Percentiles rank a stretch among this genome's conserved stretches.
Conservation (phyloP, 2,113 vertebrate genomes). For the Macquaria australasica region DNA sequence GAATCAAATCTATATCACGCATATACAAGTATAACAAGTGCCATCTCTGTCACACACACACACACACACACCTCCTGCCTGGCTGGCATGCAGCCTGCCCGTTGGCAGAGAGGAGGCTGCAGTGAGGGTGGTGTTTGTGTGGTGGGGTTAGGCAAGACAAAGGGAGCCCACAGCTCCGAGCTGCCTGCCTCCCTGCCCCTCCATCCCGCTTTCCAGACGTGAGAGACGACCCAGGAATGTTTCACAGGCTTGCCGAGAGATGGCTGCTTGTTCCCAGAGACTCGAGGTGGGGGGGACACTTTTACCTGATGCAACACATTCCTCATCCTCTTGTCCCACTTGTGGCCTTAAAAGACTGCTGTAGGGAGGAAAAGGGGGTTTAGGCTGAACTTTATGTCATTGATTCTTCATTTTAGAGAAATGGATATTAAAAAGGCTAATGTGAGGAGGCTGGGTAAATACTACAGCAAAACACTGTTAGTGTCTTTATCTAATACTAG, state of each 20-base stretch:
- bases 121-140: conserved; percentile 70
- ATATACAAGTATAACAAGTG: conserved; percentile 30
- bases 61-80: conserved; percentile 40
- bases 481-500: conserved; percentile 15
- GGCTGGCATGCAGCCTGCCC: conserved; percentile 71
- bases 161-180: conserved; percentile 75
- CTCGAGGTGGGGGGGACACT: conserved; percentile 63
- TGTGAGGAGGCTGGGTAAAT: not conserved
- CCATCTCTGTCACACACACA: not conserved
- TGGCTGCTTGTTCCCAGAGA: conserved; percentile 79
- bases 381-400: not conserved
- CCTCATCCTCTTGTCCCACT: conserved; percentile 44
- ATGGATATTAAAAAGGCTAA: conserved; percentile 17
- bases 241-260: conserved; percentile 88
- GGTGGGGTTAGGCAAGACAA: conserved; percentile 82
- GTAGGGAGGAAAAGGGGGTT: too few relatives aligned
- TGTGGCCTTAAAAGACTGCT: conserved; percentile 10
- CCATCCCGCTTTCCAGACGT: conserved; percentile 79
- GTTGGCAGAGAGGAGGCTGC: conserved; percentile 82
- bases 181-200: conserved; percentile 55
- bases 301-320: conserved; percentile 78
- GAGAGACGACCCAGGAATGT: conserved; percentile 83
- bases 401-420: conserved; percentile 3
- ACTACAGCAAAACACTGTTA: not conserved
- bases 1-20: conserved; percentile 50